Evolutionary conservation across 2,888 invertebrate species (phyloP), one percentile per base, ranked within the genome.

Genomic region (Hydriomena furcata): DNA sequence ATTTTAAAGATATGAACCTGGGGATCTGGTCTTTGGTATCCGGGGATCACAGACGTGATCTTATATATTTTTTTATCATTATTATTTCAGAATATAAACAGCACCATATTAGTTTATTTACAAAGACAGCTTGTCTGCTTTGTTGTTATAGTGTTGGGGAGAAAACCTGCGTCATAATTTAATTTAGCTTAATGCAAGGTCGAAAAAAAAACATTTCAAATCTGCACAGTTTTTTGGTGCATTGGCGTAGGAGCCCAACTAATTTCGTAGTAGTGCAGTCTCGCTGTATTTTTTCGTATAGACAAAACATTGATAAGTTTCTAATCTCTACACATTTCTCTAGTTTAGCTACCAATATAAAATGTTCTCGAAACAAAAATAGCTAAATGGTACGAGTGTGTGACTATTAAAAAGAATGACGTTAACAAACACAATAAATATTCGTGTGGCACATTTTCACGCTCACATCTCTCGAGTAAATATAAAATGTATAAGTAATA

Each of bases 81-180:
- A 27, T 40, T 40, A n/a, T 28, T 21, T 34, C 4, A 43, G 7
- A 24, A 34, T 25, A 35, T 12, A 28, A 37, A 36, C 35, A 41
- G 45, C 51, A 51, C 41, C 51, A 51, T 45, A 42, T 17, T 40
- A 23, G 11, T 20, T 25, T 13, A 34, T 40, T 38, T 38, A 38
- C 37, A 38, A 35, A 21, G 36, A 7, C 5, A 36, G 11, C 10
- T 6, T 28, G 25, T 27, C 5, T 11, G 13, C 17, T 32, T 10
- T 40, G 11, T 20, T 10, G 8, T 6, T 2, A 36, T 36, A n/a
- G n/a, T 17, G 7, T 23, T 10, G 23, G 10, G 35, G 35, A 24
- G 5, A 24, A 5, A 40, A 40, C 28, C 17, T 23, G 23, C 21
- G 30, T n/a, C 1, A 7, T 28, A 37, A 37, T 20, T 28, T 27